These are phyloP conservation scores for Propithecus perrieri DNA, from an alignment of 2,797 vertebrate genomes.

Conservation along the genomic window DNA sequence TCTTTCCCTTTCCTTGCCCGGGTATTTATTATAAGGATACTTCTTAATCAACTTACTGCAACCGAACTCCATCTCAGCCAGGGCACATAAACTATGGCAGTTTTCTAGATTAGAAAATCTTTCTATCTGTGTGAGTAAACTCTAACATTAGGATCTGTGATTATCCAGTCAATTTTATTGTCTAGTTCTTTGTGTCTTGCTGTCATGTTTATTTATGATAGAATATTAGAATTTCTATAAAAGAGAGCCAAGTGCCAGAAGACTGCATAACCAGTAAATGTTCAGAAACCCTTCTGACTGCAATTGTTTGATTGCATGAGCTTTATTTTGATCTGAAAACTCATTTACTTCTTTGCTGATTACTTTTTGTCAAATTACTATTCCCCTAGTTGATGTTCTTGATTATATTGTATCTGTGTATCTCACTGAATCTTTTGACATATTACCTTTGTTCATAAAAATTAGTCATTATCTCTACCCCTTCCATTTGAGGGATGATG, in stretches of 20 bases:
- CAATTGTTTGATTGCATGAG: neutral
- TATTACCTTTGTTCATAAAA: neutral
- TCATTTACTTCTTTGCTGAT: neutral
- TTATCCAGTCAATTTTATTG: neutral
- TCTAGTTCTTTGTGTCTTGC: neutral
- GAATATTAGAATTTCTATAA: neutral
- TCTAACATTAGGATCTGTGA: neutral
- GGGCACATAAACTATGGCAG: neutral
- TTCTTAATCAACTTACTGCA: neutral
- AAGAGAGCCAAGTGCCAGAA: neutral
- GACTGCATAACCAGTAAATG: neutral
- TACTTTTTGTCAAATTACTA: neutral
- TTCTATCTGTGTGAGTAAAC: neutral
- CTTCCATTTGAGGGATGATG: neutral
- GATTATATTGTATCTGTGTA: neutral
- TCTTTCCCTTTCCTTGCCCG: neutral
- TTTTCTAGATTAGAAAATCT: neutral
- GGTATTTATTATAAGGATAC: neutral
- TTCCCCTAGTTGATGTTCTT: neutral
- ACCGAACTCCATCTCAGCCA: neutral
- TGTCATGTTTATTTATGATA: neutral
- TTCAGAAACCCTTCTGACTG: neutral
- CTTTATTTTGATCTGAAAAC: neutral
- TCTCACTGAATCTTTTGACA: neutral
- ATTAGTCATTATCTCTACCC: neutral